Percentiles rank a stretch among this genome's conserved stretches.
These are phyloP conservation scores for Berghia stephanieae DNA, from an alignment of 1,140 invertebrate genomes.

Conservation along the genomic window DNA sequence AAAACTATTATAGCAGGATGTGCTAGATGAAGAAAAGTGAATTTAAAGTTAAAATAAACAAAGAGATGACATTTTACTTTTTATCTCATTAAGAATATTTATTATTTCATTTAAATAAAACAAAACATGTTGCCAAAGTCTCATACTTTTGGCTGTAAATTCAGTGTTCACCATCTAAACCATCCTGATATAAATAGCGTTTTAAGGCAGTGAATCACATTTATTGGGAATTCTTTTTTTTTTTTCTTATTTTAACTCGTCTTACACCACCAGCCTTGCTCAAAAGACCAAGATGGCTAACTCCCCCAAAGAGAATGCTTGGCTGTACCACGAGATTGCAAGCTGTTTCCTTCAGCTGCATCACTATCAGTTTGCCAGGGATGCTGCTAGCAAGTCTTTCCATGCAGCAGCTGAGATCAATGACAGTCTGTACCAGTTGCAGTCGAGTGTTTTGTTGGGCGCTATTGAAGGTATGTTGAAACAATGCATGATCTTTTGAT, in stretches of 20 bases:
- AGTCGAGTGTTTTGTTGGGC: constrained; percentile 15
- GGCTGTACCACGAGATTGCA: constrained; percentile 30
- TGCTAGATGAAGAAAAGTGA: too few species aligned
- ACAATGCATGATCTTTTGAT: neutral
- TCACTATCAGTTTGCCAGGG: constrained; percentile 20
- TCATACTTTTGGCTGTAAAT: too few species aligned
- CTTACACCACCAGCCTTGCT: neutral
- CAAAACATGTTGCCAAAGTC: too few species aligned
- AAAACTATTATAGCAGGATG: too few species aligned
- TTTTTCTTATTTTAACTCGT: too few species aligned
- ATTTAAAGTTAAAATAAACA: too few species aligned
- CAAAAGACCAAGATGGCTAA: neutral
- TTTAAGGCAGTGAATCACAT: too few species aligned
- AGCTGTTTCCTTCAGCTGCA: constrained; percentile 26
- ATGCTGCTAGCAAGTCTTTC: constrained; percentile 5
- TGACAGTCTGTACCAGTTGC: constrained; percentile 25
- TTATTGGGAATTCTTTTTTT: too few species aligned
- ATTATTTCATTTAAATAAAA: too few species aligned
- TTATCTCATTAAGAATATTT: too few species aligned
- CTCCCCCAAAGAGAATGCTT: constrained; percentile 7
- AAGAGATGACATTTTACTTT: neutral
- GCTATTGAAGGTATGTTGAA: constrained; percentile 15
- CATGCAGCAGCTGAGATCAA: neutral
- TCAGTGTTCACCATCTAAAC: too few species aligned
- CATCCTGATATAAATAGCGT: too few species aligned